Base-by-base conservation (phyloP, 2,888 invertebrate species). In the Coelogynopora nodosa region DNA sequence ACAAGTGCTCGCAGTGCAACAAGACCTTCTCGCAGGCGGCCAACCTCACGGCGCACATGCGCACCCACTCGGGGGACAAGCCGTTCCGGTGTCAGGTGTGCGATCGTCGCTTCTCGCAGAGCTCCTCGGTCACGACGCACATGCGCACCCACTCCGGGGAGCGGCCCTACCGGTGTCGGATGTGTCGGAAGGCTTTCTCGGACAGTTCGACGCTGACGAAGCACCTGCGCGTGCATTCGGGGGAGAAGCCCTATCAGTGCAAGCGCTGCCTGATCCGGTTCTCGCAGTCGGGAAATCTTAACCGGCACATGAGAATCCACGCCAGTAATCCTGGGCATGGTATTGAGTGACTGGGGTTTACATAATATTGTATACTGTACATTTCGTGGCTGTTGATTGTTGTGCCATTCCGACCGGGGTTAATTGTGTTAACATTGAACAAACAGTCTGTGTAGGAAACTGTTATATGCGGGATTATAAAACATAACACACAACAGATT, bases 141-240 rank as follows among this genome's bases (percentile, higher is more conserved):
- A 97, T 98, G 97, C 94, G 98, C 91, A 99, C 98, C n/a, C 98
- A 99, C 93, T 97, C 97, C n/a, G 98, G 98, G n/a, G 98, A 98
- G 92, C 94, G 97, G 87, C 98, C 98, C 0, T 98, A 98, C 92
- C 94, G 95, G 89, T 99, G 98, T 93, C 94, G 96, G 89, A 94
- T 97, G 90, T 99, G 99, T 93, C 97, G 97, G 91, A 99, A 99
- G 92, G 97, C 98, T 0, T 99, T 99, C 93, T 98, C 98, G 0
- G 98, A 99, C 92, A 97, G 97, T 90, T 98, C 98, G 67, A 99
- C 98, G 0, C 93, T 99, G 86, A 99, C 98, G 85, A 98, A 99
- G 92, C 98, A 98, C 92, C 93, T 98, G 88, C 94, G 97, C 90
- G 97, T 98, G 91, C 93, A 95, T 91, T 94, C 94, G 85, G 93